These are phyloP conservation scores for Petaurus breviceps DNA, from an alignment of 2,113 vertebrate genomes.

Conservation along the genomic window DNA sequence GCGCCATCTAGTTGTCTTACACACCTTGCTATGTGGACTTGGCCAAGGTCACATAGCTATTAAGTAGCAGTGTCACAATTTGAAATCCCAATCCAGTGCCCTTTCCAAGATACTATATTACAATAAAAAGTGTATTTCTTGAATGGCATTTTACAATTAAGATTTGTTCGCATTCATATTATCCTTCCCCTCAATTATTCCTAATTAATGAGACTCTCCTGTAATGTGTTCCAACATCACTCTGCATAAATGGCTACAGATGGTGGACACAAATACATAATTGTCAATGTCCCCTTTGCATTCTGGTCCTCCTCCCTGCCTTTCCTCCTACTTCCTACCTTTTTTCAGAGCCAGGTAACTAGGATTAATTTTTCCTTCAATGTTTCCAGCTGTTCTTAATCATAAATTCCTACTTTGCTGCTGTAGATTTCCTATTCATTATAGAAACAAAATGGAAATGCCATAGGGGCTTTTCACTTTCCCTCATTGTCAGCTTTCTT, in stretches of 20 bases:
- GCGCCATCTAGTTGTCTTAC: background rate
- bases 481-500: conserved; percentile 18
- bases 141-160: background rate
- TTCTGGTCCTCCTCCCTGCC: background rate
- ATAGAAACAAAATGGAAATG: conserved; percentile 64
- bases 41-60: background rate
- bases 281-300: background rate
- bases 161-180: background rate
- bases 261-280: background rate
- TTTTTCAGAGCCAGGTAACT: conserved; percentile 65
- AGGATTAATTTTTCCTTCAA: conserved; percentile 77
- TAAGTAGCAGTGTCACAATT: background rate
- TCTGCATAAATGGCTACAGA: background rate
- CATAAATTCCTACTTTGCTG: conserved; percentile 60
- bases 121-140: background rate
- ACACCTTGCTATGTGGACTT: background rate
- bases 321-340: background rate
- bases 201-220: background rate
- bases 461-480: conserved; percentile 34
- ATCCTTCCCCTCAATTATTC: background rate
- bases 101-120: background rate
- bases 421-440: conserved; percentile 60
- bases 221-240: too few species aligned
- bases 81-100: background rate
- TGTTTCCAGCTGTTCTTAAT: conserved; percentile 70